phyloP scores from a whole-genome alignment of 2,888 invertebrate genomes.

The Parthenolecanium corni region DNA sequence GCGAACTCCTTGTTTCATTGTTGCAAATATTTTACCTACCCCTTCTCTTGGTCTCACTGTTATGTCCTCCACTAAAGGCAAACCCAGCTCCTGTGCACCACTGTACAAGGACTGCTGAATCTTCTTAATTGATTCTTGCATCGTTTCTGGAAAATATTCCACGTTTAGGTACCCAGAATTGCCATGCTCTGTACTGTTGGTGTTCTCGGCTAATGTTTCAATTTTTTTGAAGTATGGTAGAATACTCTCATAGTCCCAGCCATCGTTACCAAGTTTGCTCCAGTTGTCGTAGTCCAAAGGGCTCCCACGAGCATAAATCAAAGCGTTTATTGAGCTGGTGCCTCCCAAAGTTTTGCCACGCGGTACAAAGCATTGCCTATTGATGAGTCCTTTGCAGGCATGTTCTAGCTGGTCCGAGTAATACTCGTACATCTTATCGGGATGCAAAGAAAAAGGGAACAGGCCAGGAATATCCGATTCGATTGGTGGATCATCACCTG shows the following conservation, averaged over 20 bases:
- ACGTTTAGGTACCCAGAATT: constrained; percentile 14
- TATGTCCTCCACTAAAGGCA: constrained; percentile 6
- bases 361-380: constrained; percentile 1
- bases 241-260: constrained; percentile 48
- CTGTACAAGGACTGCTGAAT: constrained; percentile 3
- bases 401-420: not conserved
- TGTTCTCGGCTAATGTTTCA: constrained; percentile 36
- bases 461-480: constrained; percentile 42
- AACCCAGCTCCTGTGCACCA: constrained; percentile 1
- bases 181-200: not conserved
- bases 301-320: constrained; percentile 54
- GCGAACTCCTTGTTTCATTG: constrained; percentile 36
- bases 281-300: constrained; percentile 53
- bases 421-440: constrained; percentile 1
- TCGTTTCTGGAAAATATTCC: constrained; percentile 8
- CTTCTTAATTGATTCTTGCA: not conserved
- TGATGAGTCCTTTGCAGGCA: not conserved
- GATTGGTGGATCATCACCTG: constrained; percentile 43
- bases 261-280: constrained; percentile 48
- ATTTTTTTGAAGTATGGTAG: constrained; percentile 41
- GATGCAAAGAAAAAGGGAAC: constrained; percentile 37
- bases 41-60: constrained; percentile 1
- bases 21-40: not conserved
- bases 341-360: constrained; percentile 14
- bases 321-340: constrained; percentile 5